Evolutionary conservation across 2,888 invertebrate genomes (phyloP).

Genomic region (Drosophila atripex): DNA sequence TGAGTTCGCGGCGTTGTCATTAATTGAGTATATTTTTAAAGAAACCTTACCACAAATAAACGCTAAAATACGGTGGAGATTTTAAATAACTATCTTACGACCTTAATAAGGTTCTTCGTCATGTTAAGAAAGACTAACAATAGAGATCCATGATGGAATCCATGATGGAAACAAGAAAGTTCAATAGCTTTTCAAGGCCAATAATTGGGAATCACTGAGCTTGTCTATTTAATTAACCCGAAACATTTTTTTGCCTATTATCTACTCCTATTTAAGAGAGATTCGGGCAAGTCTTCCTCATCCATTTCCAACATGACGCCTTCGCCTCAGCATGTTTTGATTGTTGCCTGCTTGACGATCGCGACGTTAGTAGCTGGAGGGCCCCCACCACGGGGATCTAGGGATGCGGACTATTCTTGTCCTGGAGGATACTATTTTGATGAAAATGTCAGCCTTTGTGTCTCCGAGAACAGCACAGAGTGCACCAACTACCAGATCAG

Average conservation of each 20-base stretch:
- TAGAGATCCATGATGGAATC: too few species aligned
- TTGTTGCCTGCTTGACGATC: neutral
- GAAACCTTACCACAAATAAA: neutral
- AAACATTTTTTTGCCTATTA: neutral
- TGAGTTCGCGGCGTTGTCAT: conserved; percentile 10
- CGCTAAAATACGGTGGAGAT: neutral
- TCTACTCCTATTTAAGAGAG: conserved; percentile 14
- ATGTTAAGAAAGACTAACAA: too few species aligned
- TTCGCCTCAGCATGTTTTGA: neutral
- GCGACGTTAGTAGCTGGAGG: neutral
- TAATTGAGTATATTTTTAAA: neutral
- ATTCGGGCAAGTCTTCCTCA: neutral
- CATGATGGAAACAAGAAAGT: too few species aligned
- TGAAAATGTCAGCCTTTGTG: neutral
- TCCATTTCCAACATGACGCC: conserved; percentile 7
- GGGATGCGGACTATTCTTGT: conserved; percentile 1
- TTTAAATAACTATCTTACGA: too few species aligned
- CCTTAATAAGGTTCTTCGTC: too few species aligned
- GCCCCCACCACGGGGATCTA: neutral
- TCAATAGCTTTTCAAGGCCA: too few species aligned
- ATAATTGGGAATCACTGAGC: neutral
- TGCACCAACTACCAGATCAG: conserved; percentile 10
- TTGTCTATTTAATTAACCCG: conserved; percentile 22
- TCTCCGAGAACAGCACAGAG: neutral
- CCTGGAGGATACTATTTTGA: conserved; percentile 7